Conservation (phyloP, 2,888 invertebrate genomes). For the Anorthoa munda region DNA sequence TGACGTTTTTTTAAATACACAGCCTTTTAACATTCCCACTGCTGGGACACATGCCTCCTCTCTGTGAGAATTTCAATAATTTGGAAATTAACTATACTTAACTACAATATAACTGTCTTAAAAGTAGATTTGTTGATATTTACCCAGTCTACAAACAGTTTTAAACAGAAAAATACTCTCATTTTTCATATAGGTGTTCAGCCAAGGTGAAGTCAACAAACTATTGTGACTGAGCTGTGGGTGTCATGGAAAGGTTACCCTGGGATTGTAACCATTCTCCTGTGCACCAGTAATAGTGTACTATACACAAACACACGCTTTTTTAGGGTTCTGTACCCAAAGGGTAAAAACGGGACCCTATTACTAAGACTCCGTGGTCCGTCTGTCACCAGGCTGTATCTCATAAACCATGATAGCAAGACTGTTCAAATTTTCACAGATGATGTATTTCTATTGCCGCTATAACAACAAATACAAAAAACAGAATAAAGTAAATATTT, state of each 20-base stretch:
- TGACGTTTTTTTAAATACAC: neutral
- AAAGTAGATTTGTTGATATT: slow-evolving; percentile 5
- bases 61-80: no score
- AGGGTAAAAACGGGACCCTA: no score
- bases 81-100: neutral
- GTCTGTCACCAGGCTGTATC: no score
- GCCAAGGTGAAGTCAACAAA: slow-evolving; percentile 8
- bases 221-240: slow-evolving; percentile 1
- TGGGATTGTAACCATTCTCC: neutral
- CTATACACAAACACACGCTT: neutral
- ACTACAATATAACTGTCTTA: neutral
- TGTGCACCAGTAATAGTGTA: neutral
- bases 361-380: no score
- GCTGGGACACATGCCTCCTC: no score
- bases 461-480: no score
- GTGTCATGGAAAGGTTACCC: neutral
- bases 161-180: neutral
- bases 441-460: no score
- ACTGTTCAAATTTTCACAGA: no score
- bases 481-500: no score
- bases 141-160: neutral
- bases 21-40: no score
- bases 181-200: neutral
- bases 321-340: no score
- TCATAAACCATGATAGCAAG: no score